Base-by-base conservation (phyloP, 2,113 vertebrate species). In the Chaetodon trifascialis region DNA sequence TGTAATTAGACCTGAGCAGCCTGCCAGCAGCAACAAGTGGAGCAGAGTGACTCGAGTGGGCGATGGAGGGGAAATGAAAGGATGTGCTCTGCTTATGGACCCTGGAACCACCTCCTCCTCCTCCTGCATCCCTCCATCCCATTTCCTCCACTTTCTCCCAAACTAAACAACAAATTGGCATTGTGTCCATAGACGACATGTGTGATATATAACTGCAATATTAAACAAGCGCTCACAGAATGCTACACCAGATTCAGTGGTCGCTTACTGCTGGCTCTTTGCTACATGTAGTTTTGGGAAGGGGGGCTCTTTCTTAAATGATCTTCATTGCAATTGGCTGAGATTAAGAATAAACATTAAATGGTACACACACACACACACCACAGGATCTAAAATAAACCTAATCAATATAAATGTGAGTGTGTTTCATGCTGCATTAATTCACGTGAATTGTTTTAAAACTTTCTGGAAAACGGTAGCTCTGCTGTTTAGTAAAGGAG, bases 1-100 rank as follows among this genome's bases (percentile, higher is more conserved):
- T 67, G 65, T 59, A 60, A 86, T 82, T 76, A 74, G 21, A 82
- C 21, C 42, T 19, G 23, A 82, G 55, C 51, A 58, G 65, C 67
- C 51, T 51, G 55, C 55, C 84, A 74, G 76, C 73, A 83, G 72
- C 64, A 71, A 76, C 71, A 58, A 80, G 76, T 55, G 69, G 47
- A 73, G 10, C 49, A 76, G 49, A 80, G 42, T 66, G 52, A 40
- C 69, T 64, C 19, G 8, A 76, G 70, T 63, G 70, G 51, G 40
- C 3, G 11, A 55, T 25, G 14, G 6, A 54, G 11, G 55, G 14
- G 30, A 38, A 62, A 56, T 34, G 25, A 40, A 60, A 38, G 65
- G 16, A 76, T 72, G 6, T 34, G 30, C 36, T 23, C 19, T 16
- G 21, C 60, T 19, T 40, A 7, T 10, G 8, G 38, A 46, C 36